A percentile compares a stretch with the other conserved stretches of the same genome.
phyloP scores from a whole-genome alignment of 2,113 vertebrate genomes.

The Periophthalmodon schlosseri region DNA sequence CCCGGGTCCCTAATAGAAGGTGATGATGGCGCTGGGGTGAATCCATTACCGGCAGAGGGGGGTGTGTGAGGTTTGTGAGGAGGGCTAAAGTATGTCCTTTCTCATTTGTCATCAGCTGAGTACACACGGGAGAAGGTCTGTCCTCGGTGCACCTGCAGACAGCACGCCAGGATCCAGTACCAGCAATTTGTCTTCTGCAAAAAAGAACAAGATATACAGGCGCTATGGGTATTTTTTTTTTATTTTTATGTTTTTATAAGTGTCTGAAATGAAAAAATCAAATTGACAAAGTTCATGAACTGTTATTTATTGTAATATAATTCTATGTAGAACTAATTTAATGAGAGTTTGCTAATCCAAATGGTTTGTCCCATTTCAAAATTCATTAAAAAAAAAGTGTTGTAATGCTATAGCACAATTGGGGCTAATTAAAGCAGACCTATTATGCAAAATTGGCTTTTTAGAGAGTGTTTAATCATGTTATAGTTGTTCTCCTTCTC shows the following conservation, averaged over 20 bases:
- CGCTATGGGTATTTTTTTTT: not conserved
- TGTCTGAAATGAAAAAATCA: not conserved
- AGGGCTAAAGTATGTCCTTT: slow-evolving; percentile 74
- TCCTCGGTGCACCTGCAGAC: slow-evolving; percentile 37
- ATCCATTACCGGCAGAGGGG: slow-evolving; percentile 73
- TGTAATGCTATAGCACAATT: too few species aligned
- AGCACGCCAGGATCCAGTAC: slow-evolving; percentile 1
- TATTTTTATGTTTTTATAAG: too few species aligned
- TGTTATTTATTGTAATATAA: too few species aligned
- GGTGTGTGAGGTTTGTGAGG: slow-evolving; percentile 58
- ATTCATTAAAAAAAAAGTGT: too few species aligned
- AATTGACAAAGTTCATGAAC: not conserved
- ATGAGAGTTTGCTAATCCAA: too few species aligned
- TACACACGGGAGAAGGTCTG: slow-evolving; percentile 42
- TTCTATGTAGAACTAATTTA: too few species aligned
- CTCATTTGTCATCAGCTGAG: slow-evolving; percentile 71
- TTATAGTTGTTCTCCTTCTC: too few species aligned
- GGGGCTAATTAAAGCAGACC: too few species aligned
- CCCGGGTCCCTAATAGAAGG: slow-evolving; percentile 70
- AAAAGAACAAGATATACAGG: slow-evolving; percentile 22
- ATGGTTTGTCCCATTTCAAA: too few species aligned
- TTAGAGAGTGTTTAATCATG: too few species aligned
- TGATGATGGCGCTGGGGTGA: slow-evolving; percentile 76
- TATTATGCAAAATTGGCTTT: too few species aligned
- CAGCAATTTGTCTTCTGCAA: slow-evolving; percentile 59